Percentiles rank a stretch among this genome's conserved stretches.
Evolutionary conservation across 2,888 invertebrate genomes (phyloP).

Genomic region (Sphaerophoria rueppellii): DNA sequence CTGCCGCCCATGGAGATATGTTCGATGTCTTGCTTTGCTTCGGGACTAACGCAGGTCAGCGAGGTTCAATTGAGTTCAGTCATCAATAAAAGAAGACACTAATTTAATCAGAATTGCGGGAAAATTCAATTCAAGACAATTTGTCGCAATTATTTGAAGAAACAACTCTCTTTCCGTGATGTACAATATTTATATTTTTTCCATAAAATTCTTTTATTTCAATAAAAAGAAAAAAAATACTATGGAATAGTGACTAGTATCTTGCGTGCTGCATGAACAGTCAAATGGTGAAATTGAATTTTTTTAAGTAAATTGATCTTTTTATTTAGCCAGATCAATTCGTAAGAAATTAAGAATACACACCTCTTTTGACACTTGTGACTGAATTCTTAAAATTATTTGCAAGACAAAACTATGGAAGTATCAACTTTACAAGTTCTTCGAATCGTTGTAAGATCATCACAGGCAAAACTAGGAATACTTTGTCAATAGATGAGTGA

Average conservation of each 20-base stretch:
- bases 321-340: slow-evolving; percentile 25
- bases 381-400: no score
- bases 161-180: slow-evolving; percentile 10
- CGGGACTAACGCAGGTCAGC: slow-evolving; percentile 59
- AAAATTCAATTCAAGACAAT: slow-evolving; percentile 65
- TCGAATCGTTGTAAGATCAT: no score
- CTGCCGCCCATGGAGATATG: slow-evolving; percentile 49
- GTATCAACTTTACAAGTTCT: no score
- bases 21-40: slow-evolving; percentile 44
- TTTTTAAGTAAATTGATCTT: slow-evolving; percentile 33
- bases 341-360: background rate
- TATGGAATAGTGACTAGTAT: background rate
- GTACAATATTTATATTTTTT: background rate
- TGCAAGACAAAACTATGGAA: no score
- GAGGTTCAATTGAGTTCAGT: slow-evolving; percentile 64
- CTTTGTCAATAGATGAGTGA: no score
- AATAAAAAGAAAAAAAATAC: background rate
- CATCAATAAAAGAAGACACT: slow-evolving; percentile 63
- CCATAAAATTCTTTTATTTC: background rate
- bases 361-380: no score
- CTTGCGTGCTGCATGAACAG: no score
- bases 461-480: no score
- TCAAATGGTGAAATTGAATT: background rate
- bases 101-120: slow-evolving; percentile 65
- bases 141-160: slow-evolving; percentile 38